Conservation (phyloP, 2,797 vertebrate species). For the Cryptoprocta ferox region DNA sequence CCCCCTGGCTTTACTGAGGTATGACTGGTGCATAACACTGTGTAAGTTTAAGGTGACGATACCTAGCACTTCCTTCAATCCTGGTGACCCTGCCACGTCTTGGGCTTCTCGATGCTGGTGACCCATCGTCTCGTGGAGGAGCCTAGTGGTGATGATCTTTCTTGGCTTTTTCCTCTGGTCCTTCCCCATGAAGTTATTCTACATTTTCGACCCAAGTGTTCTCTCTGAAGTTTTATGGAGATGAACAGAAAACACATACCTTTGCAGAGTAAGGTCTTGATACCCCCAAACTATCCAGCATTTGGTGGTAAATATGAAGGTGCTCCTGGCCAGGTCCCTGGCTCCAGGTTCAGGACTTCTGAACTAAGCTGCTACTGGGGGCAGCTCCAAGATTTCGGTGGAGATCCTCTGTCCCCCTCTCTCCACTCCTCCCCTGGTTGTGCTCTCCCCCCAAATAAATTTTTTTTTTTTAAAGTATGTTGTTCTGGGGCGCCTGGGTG, state of each 20-base stretch:
- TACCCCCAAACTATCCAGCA: fast-evolving
- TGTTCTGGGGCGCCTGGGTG: too few species aligned
- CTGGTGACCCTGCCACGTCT: not conserved
- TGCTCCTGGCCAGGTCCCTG: not conserved
- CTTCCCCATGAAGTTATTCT: not conserved
- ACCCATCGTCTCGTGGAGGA: fast-evolving
- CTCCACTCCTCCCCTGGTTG: too few species aligned
- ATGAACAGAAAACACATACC: not conserved
- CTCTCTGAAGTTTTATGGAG: not conserved
- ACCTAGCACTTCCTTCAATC: not conserved
- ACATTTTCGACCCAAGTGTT: not conserved
- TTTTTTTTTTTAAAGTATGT: too few species aligned
- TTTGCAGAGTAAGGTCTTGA: not conserved
- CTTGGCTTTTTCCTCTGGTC: not conserved
- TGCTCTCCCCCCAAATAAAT: too few species aligned
- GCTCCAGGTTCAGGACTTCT: too few species aligned
- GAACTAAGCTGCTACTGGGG: not conserved
- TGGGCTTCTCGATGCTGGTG: not conserved
- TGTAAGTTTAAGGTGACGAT: too few species aligned
- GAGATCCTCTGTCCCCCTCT: not conserved
- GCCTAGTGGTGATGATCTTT: not conserved
- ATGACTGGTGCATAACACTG: not conserved
- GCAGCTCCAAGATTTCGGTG: not conserved
- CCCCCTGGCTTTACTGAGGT: not conserved
- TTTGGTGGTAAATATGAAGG: not conserved